Evolutionary conservation across 2,888 invertebrate species (phyloP).

Genomic region (Eupithecia vulgata): DNA sequence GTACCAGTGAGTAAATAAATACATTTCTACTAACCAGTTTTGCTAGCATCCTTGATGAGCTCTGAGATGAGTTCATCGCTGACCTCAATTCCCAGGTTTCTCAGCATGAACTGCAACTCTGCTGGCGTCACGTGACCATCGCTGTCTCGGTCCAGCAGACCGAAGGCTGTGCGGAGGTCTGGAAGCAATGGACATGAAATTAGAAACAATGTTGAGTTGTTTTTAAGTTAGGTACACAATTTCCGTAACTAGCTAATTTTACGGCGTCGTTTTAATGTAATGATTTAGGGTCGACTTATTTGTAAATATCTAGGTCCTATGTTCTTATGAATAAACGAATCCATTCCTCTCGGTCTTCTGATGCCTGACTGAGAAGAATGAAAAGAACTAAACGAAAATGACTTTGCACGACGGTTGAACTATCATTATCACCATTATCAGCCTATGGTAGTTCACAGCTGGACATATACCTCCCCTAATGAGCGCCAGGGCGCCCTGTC

Average conservation of each 20-base stretch:
- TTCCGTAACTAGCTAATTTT: neutral
- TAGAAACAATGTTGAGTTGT: neutral
- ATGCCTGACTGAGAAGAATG: no score
- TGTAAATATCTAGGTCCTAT: no score
- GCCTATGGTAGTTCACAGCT: no score
- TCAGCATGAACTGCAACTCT: slow-evolving; percentile 91
- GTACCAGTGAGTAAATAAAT: neutral
- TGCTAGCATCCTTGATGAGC: slow-evolving; percentile 89
- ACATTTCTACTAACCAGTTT: slow-evolving; percentile 82
- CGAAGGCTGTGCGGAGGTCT: slow-evolving; percentile 92
- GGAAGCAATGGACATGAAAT: slow-evolving; percentile 46
- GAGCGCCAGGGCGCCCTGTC: no score
- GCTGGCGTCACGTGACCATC: slow-evolving; percentile 90
- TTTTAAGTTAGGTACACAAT: neutral
- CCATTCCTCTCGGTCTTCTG: no score
- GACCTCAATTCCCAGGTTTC: slow-evolving; percentile 90
- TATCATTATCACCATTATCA: no score
- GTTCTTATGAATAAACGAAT: no score
- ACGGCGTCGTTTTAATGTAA: no score
- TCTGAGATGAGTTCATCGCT: slow-evolving; percentile 89
- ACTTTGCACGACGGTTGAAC: no score
- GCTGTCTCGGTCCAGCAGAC: slow-evolving; percentile 89
- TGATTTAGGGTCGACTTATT: no score
- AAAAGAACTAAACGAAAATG: no score
- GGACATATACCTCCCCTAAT: no score